A percentile compares a stretch with the other conserved stretches of the same genome.
Evolutionary conservation across 2,888 invertebrate species (phyloP).

Genomic region (Meteorus cinctellus): DNA sequence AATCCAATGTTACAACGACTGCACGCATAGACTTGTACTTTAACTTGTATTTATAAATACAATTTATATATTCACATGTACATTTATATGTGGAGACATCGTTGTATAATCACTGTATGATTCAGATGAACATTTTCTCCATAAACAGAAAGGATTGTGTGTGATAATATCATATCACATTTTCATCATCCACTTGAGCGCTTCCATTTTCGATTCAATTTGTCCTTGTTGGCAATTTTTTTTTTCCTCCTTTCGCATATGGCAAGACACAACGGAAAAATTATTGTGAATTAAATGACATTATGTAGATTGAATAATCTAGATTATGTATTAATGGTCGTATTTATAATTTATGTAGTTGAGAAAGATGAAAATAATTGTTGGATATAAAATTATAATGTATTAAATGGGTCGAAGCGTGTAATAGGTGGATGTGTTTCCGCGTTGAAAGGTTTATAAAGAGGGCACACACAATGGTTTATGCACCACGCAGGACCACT

Average conservation of each 20-base stretch:
- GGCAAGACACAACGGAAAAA: background rate
- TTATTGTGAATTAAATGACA: background rate
- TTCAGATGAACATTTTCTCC: conserved; percentile 32
- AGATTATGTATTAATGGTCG: background rate
- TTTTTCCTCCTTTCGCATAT: too few relatives aligned
- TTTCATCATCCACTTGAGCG: background rate
- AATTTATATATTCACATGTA: conserved; percentile 17
- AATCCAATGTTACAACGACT: conserved; percentile 30
- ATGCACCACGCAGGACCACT: conserved; percentile 11
- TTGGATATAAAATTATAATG: background rate
- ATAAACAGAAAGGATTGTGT: conserved; percentile 34
- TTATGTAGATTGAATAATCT: background rate
- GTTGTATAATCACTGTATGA: conserved; percentile 36
- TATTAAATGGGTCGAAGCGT: background rate
- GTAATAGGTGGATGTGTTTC: conserved; percentile 9
- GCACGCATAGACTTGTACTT: conserved; percentile 53
- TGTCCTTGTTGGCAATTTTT: background rate
- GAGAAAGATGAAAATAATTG: conserved; percentile 13
- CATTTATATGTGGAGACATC: conserved; percentile 19
- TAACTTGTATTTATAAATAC: background rate
- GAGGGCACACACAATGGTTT: conserved; percentile 15
- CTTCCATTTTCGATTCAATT: background rate
- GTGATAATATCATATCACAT: conserved; percentile 1
- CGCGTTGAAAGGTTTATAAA: conserved; percentile 9
- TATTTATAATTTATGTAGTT: background rate